A percentile compares a stretch with the other conserved stretches of the same genome.
phyloP scores from a whole-genome alignment of 2,888 invertebrate species.

The Torymus aiolomorphi region DNA sequence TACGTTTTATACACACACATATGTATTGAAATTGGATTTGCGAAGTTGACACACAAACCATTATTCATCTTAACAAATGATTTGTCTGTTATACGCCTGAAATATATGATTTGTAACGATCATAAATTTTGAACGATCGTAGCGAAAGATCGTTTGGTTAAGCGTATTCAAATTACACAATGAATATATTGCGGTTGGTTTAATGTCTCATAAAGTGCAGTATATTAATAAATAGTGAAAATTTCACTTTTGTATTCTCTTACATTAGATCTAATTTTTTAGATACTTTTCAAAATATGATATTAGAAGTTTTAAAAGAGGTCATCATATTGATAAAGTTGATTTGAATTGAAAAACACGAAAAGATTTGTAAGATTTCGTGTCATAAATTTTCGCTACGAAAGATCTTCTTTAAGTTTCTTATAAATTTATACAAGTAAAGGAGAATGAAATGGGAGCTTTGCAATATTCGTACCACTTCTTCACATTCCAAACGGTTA shows the following conservation, averaged over 20 bases:
- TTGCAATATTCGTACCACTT: not conserved
- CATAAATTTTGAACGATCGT: slow-evolving; percentile 39
- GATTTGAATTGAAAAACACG: too few relatives aligned
- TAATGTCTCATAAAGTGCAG: not conserved
- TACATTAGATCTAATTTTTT: too few relatives aligned
- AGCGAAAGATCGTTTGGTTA: slow-evolving; percentile 21
- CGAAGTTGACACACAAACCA: slow-evolving; percentile 7
- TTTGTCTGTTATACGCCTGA: slow-evolving; percentile 24
- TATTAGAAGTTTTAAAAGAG: too few relatives aligned
- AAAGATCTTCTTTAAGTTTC: not conserved
- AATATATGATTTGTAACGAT: slow-evolving; percentile 34
- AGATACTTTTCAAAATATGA: too few relatives aligned
- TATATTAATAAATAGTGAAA: not conserved
- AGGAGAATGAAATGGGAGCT: not conserved
- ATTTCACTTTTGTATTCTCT: too few relatives aligned
- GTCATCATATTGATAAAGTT: too few relatives aligned
- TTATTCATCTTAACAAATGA: slow-evolving; percentile 46
- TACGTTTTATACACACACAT: too few relatives aligned
- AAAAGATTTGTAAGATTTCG: too few relatives aligned
- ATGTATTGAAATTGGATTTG: slow-evolving; percentile 9
- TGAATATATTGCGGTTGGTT: not conserved
- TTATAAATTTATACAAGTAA: not conserved
- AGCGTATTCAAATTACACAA: slow-evolving; percentile 3
- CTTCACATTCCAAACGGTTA: not conserved
- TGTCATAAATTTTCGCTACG: not conserved